Evolutionary conservation across 2,797 vertebrate genomes (phyloP), one percentile per base, ranked within the genome.

Genomic region (Pantherophis vulpinus): DNA sequence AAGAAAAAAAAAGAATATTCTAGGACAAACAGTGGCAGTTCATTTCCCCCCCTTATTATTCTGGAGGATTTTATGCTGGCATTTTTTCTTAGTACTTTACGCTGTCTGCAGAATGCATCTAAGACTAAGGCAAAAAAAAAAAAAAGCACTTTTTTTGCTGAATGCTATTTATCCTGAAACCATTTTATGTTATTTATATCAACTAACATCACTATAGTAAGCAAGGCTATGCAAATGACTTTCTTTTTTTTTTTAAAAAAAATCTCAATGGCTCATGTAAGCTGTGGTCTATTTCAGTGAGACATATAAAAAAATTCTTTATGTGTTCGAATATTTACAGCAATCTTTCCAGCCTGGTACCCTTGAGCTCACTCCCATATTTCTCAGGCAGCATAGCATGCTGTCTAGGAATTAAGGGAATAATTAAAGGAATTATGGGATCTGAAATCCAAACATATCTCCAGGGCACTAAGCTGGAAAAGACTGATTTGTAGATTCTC

Each of bases 111-210:
- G 58, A 90, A 87, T 70, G 4, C 37, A 94, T 93, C 91, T 42
- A 18, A 79, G 37, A 91, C 9, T 74, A 94, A 0, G 0, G 16
- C 60, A 1, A 54, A 54, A 54, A 10, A 79, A 37, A 5, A 6
- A 59, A 11, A 51, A 54, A 54, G 37, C 12, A 20, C 1, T 42
- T 9, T 7, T 94, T 96, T 23, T 94, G 86, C 23, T 14, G 2
- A 91, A 90, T 60, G 91, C 79, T 93, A 90, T 93, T 94, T 92
- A 60, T 54, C 91, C 60, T 25, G 37, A 88, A 23, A 14, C 95
- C n/a, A 91, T 0, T 91, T 92, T 29, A 70, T 29, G 1, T 88
- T 95, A 92, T 59, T 5, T 90, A 87, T 83, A 47, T 37, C 37
- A 12, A 23, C 47, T 92, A 8, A 55, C 1, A 95, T 29, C 86